These are phyloP conservation scores for Glareola pratincola DNA, from an alignment of 2,113 vertebrate species.

Conservation along the genomic window DNA sequence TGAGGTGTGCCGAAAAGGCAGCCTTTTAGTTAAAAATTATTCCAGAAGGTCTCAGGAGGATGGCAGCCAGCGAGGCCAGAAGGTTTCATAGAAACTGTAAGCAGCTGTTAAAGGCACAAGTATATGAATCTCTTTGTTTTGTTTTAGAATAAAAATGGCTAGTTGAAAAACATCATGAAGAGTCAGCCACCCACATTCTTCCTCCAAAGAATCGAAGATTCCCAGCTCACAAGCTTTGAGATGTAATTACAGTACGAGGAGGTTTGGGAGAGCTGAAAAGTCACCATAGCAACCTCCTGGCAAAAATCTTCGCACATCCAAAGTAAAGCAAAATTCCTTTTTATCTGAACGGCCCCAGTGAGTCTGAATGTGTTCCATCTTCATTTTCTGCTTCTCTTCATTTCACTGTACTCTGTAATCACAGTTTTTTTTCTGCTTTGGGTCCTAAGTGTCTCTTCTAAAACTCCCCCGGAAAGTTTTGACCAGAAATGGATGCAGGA, in stretches of 20 bases:
- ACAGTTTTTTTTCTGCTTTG: background rate
- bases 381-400: background rate
- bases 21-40: constrained; percentile 55
- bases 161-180: constrained; percentile 58
- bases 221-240: constrained; percentile 62
- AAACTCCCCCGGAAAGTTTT: constrained; percentile 28
- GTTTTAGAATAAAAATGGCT: constrained; percentile 33
- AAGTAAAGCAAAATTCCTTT: constrained; percentile 35
- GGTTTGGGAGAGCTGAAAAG: constrained; percentile 69
- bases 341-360: background rate
- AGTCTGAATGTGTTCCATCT: constrained; percentile 17
- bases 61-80: constrained; percentile 31
- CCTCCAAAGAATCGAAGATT: constrained; percentile 61
- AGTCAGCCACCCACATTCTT: constrained; percentile 70
- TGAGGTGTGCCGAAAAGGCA: constrained; percentile 50
- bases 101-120: constrained; percentile 54
- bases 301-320: constrained; percentile 42
- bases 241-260: constrained; percentile 55
- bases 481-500: background rate
- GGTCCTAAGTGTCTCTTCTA: background rate
- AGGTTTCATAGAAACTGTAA: constrained; percentile 54
- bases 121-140: constrained; percentile 43
- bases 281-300: constrained; percentile 71
- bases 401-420: background rate
- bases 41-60: constrained; percentile 29